A percentile compares a stretch with the other conserved stretches of the same genome.
These are phyloP conservation scores for Charadrius vociferus DNA, from an alignment of 2,113 vertebrate species.

Conservation along the genomic window DNA sequence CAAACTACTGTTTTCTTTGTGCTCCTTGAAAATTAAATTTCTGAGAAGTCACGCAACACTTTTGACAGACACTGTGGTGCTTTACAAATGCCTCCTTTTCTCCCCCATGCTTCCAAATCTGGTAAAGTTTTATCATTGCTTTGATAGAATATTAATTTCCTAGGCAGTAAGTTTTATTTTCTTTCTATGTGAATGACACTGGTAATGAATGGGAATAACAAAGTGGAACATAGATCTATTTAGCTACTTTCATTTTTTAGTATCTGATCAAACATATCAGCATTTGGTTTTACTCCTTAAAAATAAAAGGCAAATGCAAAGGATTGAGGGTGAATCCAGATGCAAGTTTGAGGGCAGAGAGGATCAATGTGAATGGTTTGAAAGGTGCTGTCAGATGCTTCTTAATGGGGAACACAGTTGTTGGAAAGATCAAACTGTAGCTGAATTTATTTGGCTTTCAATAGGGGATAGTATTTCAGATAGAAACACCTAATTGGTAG, in stretches of 20 bases:
- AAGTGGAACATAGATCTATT: background rate
- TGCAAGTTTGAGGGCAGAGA: background rate
- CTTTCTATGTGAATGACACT: background rate
- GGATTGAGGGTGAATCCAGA: background rate
- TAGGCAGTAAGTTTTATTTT: background rate
- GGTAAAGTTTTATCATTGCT: background rate
- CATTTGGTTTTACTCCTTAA: background rate
- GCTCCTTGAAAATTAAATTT: background rate
- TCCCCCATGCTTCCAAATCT: background rate
- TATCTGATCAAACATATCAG: background rate
- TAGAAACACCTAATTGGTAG: slow-evolving; percentile 53
- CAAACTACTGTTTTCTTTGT: background rate
- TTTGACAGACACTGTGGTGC: background rate
- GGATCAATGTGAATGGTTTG: background rate
- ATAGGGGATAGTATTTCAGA: slow-evolving; percentile 58
- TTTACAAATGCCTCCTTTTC: background rate
- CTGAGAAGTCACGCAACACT: background rate
- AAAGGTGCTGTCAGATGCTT: slow-evolving; percentile 5
- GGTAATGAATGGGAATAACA: background rate
- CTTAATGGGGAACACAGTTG: slow-evolving; percentile 9
- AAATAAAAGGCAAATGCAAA: background rate
- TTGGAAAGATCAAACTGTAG: slow-evolving; percentile 28
- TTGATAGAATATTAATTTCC: background rate
- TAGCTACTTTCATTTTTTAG: background rate
- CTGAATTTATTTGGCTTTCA: slow-evolving; percentile 64